Percentiles rank a stretch among this genome's conserved stretches.
phyloP scores from a whole-genome alignment of 2,888 invertebrate species.

The Margaritifera margaritifera region DNA sequence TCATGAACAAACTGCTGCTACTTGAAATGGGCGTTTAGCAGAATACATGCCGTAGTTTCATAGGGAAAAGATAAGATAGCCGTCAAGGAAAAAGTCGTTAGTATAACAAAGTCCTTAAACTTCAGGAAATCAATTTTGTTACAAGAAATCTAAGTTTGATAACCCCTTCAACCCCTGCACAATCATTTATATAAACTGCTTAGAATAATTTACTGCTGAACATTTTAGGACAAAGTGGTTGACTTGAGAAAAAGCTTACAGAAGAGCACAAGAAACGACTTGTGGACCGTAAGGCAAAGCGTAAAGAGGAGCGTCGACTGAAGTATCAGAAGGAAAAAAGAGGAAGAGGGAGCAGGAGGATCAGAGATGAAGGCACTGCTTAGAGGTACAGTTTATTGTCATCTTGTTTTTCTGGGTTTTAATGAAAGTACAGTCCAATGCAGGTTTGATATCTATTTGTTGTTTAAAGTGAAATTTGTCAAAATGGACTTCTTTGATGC shows the following conservation, averaged over 20 bases:
- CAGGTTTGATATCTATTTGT: no score
- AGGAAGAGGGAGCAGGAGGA: constrained; percentile 73
- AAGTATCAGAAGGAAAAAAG: constrained; percentile 80
- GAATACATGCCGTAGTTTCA: neutral
- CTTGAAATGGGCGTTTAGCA: no score
- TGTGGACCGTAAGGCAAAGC: constrained; percentile 70
- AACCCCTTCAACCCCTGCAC: neutral
- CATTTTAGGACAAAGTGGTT: constrained; percentile 77
- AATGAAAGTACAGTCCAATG: no score
- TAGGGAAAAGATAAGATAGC: neutral
- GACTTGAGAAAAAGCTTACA: constrained; percentile 79
- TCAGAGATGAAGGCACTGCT: constrained; percentile 63
- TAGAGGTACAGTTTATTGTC: constrained; percentile 49
- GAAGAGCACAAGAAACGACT: constrained; percentile 71
- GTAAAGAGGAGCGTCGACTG: constrained; percentile 80
- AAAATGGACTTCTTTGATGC: no score
- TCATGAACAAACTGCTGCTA: no score
- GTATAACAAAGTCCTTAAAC: no score
- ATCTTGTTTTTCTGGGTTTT: no score
- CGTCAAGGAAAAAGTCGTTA: neutral
- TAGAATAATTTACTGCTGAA: neutral
- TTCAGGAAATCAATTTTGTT: no score
- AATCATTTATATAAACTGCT: neutral
- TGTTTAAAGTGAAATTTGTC: no score
- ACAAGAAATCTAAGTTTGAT: neutral